These are phyloP conservation scores for Caranx ignobilis DNA, from an alignment of 2,113 vertebrate species.

Conservation along the genomic window DNA sequence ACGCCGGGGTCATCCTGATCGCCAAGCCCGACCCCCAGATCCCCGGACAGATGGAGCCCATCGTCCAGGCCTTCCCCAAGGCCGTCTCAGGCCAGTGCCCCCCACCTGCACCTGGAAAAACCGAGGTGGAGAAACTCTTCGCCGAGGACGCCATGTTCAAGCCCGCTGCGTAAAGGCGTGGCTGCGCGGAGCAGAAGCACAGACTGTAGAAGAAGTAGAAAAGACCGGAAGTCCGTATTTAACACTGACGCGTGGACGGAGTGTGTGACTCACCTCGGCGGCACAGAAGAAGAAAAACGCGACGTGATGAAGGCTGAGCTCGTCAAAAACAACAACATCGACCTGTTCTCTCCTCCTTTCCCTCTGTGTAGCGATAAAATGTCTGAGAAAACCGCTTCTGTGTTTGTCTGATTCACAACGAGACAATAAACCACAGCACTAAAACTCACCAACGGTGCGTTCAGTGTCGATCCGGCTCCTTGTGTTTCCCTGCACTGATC, in stretches of 20 bases:
- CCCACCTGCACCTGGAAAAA: accelerated
- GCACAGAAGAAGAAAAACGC: no score
- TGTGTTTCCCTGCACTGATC: no score
- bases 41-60: constrained; percentile 66
- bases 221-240: not conserved
- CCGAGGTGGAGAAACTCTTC: constrained; percentile 63
- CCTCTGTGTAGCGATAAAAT: not conserved
- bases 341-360: not conserved
- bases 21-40: constrained; percentile 71
- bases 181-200: not conserved
- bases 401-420: constrained; percentile 2
- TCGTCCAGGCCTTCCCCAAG: constrained; percentile 69
- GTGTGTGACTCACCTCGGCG: not conserved
- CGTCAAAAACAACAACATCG: not conserved
- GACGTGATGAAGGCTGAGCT: not conserved
- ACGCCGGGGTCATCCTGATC: constrained; percentile 54
- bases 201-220: not conserved
- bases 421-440: constrained; percentile 28
- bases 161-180: constrained; percentile 23
- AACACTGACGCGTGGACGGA: not conserved
- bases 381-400: not conserved
- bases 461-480: no score
- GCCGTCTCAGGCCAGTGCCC: constrained; percentile 63
- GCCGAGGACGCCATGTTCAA: constrained; percentile 76
- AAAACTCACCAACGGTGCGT: not conserved